Conservation (phyloP, 2,113 vertebrate genomes). For the Pangasianodon hypophthalmus region DNA sequence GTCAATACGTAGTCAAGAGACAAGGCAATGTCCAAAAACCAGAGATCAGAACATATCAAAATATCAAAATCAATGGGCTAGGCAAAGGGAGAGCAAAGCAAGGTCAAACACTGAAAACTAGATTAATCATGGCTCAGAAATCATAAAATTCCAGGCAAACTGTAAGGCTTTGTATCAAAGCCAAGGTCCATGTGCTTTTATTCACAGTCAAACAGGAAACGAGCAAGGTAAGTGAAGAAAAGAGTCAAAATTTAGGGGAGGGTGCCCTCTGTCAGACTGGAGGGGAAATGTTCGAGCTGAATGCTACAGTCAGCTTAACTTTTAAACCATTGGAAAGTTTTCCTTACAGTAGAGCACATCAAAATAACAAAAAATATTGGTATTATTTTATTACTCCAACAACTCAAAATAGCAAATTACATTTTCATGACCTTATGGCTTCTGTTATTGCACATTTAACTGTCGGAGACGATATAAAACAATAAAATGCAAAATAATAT, state of each 20-base stretch:
- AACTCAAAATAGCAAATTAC: not conserved
- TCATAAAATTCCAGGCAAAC: not conserved
- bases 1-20: not conserved
- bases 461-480: not conserved
- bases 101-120: not conserved
- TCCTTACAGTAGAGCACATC: too few relatives aligned
- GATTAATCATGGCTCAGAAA: not conserved
- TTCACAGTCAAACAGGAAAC: not conserved
- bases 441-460: not conserved
- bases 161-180: not conserved
- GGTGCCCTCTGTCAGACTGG: too few relatives aligned
- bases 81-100: not conserved
- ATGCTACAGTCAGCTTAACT: too few relatives aligned
- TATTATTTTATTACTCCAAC: too few relatives aligned
- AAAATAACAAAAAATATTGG: too few relatives aligned
- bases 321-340: too few relatives aligned
- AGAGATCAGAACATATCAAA: not conserved
- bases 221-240: too few relatives aligned
- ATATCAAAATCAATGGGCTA: not conserved
- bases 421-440: not conserved
- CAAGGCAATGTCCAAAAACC: not conserved
- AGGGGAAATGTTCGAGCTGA: too few relatives aligned
- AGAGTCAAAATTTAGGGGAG: too few relatives aligned
- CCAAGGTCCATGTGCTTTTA: not conserved
- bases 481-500: not conserved